phyloP scores from a whole-genome alignment of 2,797 vertebrate genomes.

The Eurystomus glaucurus region DNA sequence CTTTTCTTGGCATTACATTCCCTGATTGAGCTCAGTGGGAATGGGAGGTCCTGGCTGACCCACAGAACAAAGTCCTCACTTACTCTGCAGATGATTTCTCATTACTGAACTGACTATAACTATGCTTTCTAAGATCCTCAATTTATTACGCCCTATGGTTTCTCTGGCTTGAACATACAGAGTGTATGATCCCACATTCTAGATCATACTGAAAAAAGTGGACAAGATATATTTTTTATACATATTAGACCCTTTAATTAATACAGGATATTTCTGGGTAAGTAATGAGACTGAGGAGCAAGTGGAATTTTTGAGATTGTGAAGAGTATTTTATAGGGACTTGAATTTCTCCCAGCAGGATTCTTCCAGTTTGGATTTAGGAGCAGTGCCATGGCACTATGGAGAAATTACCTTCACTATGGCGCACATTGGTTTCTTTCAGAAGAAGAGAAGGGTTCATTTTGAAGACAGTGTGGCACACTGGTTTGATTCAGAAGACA shows the following conservation, averaged over 20 bases:
- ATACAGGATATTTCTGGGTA: neutral
- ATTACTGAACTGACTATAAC: neutral
- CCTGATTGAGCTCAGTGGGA: neutral
- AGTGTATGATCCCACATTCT: neutral
- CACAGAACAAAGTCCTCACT: neutral
- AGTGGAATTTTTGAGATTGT: neutral
- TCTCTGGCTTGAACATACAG: neutral
- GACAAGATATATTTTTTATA: neutral
- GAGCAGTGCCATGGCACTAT: neutral
- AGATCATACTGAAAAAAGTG: neutral
- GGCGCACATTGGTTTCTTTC: too few relatives aligned
- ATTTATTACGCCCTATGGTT: neutral
- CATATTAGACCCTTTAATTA: neutral
- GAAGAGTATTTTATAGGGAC: neutral
- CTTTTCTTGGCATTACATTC: neutral
- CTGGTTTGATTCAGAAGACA: neutral
- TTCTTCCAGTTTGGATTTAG: neutral
- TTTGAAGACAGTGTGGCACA: too few relatives aligned
- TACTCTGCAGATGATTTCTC: neutral
- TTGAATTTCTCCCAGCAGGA: neutral
- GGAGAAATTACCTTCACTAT: neutral
- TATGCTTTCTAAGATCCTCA: neutral
- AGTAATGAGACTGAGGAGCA: neutral
- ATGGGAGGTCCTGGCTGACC: neutral
- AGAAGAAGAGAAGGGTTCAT: neutral